A percentile compares a stretch with the other conserved stretches of the same genome.
These are phyloP conservation scores for Bufo gargarizans DNA, from an alignment of 2,113 vertebrate species.

Conservation along the genomic window DNA sequence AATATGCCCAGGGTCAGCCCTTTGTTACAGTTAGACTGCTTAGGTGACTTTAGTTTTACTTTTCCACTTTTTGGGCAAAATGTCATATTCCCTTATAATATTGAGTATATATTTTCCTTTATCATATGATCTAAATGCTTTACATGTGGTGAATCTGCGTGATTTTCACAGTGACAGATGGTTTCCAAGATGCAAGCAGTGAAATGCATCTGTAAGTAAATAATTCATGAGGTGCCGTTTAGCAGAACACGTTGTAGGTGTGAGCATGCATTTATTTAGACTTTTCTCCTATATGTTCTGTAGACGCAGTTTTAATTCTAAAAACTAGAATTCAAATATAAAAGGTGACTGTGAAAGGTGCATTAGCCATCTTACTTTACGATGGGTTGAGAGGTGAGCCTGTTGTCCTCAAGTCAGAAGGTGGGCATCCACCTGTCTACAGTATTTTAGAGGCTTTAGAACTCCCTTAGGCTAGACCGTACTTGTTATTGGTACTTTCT, in stretches of 20 bases:
- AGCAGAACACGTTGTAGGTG: neutral
- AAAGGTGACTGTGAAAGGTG: too few species aligned
- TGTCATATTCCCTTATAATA: neutral
- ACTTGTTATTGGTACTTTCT: too few species aligned
- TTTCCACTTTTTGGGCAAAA: neutral
- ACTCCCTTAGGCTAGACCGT: too few species aligned
- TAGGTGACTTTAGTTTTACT: neutral
- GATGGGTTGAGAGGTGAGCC: too few species aligned
- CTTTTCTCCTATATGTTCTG: too few species aligned
- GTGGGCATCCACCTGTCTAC: too few species aligned
- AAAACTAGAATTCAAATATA: too few species aligned
- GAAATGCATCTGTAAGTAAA: constrained; percentile 17
- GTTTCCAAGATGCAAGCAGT: neutral
- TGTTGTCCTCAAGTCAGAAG: too few species aligned
- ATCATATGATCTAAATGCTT: neutral
- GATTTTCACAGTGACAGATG: neutral
- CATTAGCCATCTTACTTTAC: too few species aligned
- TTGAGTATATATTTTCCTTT: neutral
- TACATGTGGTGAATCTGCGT: neutral
- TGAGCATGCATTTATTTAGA: neutral
- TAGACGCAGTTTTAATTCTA: too few species aligned
- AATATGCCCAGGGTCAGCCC: too few species aligned
- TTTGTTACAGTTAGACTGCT: neutral
- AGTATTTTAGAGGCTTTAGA: too few species aligned
- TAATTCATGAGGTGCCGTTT: neutral